phyloP scores from a whole-genome alignment of 2,888 invertebrate genomes.

The Lasius fuliginosus region DNA sequence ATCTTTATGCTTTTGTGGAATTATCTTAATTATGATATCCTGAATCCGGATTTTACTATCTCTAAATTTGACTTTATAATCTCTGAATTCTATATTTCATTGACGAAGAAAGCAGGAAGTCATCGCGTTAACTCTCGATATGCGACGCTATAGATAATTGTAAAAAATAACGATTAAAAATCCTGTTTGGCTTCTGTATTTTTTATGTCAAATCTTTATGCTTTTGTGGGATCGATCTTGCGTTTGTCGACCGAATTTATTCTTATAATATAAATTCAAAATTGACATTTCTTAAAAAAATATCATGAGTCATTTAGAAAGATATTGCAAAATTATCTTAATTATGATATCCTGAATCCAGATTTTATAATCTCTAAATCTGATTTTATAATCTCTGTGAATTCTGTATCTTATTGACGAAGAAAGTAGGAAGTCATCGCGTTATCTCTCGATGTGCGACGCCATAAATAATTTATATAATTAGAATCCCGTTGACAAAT shows the following conservation, averaged over 20 bases:
- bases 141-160: neutral
- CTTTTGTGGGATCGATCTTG: neutral
- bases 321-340: neutral
- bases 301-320: neutral
- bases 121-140: neutral
- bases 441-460: neutral
- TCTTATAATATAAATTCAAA: neutral
- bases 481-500: conserved; percentile 15
- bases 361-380: neutral
- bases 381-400: neutral
- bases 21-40: neutral
- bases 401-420: neutral
- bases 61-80: too few relatives aligned
- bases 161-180: neutral
- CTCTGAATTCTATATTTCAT: neutral
- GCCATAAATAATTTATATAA: conserved; percentile 46
- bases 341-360: neutral
- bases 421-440: conserved; percentile 4
- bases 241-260: neutral
- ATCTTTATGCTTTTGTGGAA: neutral
- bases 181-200: neutral
- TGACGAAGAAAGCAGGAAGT: conserved; percentile 6
- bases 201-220: neutral
- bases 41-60: neutral
- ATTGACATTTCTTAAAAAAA: neutral